Percentiles rank a stretch among this genome's conserved stretches.
Conservation (phyloP, 2,113 vertebrate species). For the Nerophis lumbriciformis region DNA sequence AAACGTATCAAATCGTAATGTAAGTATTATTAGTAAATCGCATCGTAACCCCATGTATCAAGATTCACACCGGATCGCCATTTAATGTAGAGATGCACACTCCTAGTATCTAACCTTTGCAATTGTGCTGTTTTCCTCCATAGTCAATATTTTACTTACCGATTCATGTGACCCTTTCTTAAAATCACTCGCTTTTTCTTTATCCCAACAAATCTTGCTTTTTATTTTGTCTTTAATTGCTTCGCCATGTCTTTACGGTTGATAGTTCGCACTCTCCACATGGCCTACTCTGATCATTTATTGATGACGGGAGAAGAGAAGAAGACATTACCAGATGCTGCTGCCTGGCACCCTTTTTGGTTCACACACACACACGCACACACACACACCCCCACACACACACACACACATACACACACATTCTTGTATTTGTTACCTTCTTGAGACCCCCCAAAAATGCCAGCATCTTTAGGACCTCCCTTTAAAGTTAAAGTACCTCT, state of each 20-base stretch:
- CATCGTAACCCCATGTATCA: too few relatives aligned
- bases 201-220: constrained; percentile 21
- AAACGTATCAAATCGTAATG: too few relatives aligned
- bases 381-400: constrained; percentile 30
- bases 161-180: neutral
- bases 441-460: too few relatives aligned
- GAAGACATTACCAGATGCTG: constrained; percentile 81
- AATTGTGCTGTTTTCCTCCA: neutral
- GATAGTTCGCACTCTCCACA: constrained; percentile 78
- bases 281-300: constrained; percentile 87
- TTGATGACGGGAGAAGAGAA: constrained; percentile 85
- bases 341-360: constrained; percentile 62
- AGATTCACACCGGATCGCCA: too few relatives aligned
- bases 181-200: neutral
- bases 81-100: too few relatives aligned
- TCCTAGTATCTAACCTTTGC: too few relatives aligned
- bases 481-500: too few relatives aligned
- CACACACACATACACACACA: neutral
- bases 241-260: constrained; percentile 60
- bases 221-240: constrained; percentile 35
- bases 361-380: constrained; percentile 6
- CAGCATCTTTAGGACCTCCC: too few relatives aligned
- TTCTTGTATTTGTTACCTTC: too few relatives aligned
- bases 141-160: neutral
- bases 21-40: too few relatives aligned